Percentiles rank a stretch among this genome's conserved stretches.
Evolutionary conservation across 2,113 vertebrate species (phyloP).

Genomic region (Oncorhynchus keta): DNA sequence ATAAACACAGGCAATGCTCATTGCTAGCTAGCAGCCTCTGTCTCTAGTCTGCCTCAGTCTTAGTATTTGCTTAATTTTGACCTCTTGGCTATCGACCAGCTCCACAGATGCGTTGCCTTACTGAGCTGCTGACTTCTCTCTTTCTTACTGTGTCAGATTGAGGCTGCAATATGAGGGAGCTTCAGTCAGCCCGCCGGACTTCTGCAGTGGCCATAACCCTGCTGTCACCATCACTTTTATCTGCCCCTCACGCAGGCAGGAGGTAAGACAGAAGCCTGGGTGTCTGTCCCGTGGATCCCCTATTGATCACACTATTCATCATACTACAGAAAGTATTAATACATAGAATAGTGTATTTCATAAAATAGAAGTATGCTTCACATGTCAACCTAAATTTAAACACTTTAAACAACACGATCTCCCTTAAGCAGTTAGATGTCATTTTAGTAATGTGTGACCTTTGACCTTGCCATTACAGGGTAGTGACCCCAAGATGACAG

Average conservation of each 20-base stretch:
- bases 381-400: too few species aligned
- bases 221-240: conserved; percentile 88
- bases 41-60: too few species aligned
- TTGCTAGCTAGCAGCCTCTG: too few species aligned
- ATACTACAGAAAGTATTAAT: too few species aligned
- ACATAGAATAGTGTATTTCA: too few species aligned
- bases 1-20: not conserved
- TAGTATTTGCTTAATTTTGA: too few species aligned
- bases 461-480: conserved; percentile 68
- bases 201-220: conserved; percentile 82
- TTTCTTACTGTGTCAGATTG: conserved; percentile 69
- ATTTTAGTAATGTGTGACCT: not conserved
- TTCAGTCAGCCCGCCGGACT: conserved; percentile 47
- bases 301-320: too few species aligned
- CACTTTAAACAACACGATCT: too few species aligned
- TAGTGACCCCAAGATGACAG: conserved; percentile 83
- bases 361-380: too few species aligned
- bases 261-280: conserved; percentile 60
- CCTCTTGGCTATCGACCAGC: too few species aligned
- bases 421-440: too few species aligned
- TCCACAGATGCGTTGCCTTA: not conserved
- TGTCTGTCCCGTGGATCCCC: too few species aligned
- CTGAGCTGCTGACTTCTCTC: not conserved
- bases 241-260: conserved; percentile 85
- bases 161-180: conserved; percentile 76